Percentiles rank a stretch among this genome's conserved stretches.
Conservation (phyloP, 2,113 vertebrate species). For the Paracanthobrama guichenoti region DNA sequence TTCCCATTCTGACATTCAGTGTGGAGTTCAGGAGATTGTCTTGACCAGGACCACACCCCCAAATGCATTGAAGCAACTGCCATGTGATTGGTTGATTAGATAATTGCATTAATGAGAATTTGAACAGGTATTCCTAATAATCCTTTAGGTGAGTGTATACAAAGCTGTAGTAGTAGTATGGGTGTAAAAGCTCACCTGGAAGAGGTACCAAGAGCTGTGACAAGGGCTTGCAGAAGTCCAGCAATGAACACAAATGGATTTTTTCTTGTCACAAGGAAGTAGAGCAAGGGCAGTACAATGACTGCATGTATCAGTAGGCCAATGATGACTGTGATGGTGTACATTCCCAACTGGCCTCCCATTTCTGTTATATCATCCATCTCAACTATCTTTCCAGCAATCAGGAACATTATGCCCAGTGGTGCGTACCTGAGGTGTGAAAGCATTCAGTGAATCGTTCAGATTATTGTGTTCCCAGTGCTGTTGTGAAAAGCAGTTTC, state of each 20-base stretch:
- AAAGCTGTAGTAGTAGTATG: too few relatives aligned
- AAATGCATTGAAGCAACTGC: too few relatives aligned
- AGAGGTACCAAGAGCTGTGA: constrained; percentile 95
- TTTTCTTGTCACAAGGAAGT: constrained; percentile 89
- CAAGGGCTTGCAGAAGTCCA: constrained; percentile 92
- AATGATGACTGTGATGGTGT: constrained; percentile 89
- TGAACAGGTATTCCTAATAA: too few relatives aligned
- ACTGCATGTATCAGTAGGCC: constrained; percentile 88
- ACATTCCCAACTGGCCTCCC: constrained; percentile 95
- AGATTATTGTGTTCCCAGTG: too few relatives aligned
- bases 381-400: constrained; percentile 97
- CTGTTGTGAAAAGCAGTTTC: too few relatives aligned
- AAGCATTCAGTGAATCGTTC: too few relatives aligned
- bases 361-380: constrained; percentile 92
- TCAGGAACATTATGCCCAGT: constrained; percentile 94
- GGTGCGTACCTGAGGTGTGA: constrained; percentile 87
- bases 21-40: too few relatives aligned
- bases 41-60: too few relatives aligned
- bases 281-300: constrained; percentile 87
- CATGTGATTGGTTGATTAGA: too few relatives aligned
- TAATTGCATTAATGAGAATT: too few relatives aligned
- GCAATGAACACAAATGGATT: constrained; percentile 91
- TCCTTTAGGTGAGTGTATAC: too few relatives aligned
- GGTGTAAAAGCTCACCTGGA: constrained; percentile 80
- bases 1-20: too few relatives aligned